A percentile compares a stretch with the other conserved stretches of the same genome.
phyloP scores from a whole-genome alignment of 2,888 invertebrate species.

The Aelia acuminata region DNA sequence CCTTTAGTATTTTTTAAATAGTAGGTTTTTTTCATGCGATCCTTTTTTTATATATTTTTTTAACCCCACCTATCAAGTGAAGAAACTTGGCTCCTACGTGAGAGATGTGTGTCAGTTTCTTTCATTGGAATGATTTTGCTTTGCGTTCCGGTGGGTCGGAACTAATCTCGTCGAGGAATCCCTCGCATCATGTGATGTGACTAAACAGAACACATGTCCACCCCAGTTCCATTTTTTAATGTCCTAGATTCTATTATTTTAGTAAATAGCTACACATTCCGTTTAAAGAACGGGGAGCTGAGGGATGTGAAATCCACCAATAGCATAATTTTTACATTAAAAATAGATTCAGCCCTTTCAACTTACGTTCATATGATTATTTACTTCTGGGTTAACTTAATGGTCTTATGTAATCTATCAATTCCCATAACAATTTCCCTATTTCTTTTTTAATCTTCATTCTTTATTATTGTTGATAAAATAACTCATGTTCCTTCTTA shows the following conservation, averaged over 20 bases:
- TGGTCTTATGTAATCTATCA: constrained; percentile 5
- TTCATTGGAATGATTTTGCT: constrained; percentile 53
- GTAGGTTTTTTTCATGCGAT: not conserved
- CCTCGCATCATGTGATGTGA: not conserved
- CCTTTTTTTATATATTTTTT: not conserved
- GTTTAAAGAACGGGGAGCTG: not conserved
- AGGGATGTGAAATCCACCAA: too few species aligned
- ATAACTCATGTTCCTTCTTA: constrained; percentile 12
- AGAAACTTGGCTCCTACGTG: constrained; percentile 8
- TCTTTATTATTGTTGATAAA: constrained; percentile 38
- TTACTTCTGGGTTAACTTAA: not conserved
- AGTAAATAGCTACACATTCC: not conserved
- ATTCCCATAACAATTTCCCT: not conserved
- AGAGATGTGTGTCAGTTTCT: constrained; percentile 32
- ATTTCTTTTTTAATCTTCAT: not conserved
- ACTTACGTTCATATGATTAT: not conserved
- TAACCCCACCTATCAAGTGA: not conserved
- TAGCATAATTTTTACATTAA: not conserved
- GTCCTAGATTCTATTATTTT: not conserved
- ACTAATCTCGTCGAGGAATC: not conserved
- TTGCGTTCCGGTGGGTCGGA: constrained; percentile 19
- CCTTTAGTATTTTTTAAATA: not conserved
- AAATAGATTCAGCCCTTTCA: not conserved
- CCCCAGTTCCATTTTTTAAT: not conserved
- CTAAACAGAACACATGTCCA: constrained; percentile 22